Conservation (phyloP, 35 echinoderm and acorn worm species). For the Nesometra sesokonis region DNA sequence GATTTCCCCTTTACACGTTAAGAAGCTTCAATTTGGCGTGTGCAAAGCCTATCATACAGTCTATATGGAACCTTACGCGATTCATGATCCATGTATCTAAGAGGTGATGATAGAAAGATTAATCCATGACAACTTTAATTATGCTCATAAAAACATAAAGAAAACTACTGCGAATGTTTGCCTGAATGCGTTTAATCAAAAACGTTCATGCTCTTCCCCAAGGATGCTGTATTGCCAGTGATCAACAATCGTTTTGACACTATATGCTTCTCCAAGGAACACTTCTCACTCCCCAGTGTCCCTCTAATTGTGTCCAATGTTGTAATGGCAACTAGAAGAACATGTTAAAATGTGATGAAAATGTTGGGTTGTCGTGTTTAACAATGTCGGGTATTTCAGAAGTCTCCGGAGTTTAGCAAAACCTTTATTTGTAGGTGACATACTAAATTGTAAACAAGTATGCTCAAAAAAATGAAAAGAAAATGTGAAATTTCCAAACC, state of each 20-base stretch:
- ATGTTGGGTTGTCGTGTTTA: background rate
- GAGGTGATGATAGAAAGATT: background rate
- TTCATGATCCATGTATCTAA: background rate
- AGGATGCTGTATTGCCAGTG: background rate
- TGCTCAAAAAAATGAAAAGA: too few relatives aligned
- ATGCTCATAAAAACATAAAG: background rate
- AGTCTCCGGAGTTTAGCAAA: too few relatives aligned
- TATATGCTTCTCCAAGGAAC: background rate
- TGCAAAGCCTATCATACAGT: background rate
- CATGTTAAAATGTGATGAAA: background rate
- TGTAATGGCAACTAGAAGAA: background rate
- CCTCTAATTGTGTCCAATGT: background rate
- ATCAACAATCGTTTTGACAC: background rate
- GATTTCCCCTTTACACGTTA: background rate
- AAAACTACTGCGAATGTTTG: background rate
- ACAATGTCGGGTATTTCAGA: too few relatives aligned
- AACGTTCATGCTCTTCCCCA: background rate
- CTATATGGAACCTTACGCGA: background rate
- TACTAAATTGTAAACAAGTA: too few relatives aligned
- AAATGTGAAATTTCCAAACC: too few relatives aligned
- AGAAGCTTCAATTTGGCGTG: background rate
- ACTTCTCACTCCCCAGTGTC: background rate
- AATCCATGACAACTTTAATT: background rate
- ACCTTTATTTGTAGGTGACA: too few relatives aligned
- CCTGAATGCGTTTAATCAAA: background rate